These are phyloP conservation scores for Drosophila athabasca DNA, from an alignment of 1,140 invertebrate genomes.

Conservation along the genomic window DNA sequence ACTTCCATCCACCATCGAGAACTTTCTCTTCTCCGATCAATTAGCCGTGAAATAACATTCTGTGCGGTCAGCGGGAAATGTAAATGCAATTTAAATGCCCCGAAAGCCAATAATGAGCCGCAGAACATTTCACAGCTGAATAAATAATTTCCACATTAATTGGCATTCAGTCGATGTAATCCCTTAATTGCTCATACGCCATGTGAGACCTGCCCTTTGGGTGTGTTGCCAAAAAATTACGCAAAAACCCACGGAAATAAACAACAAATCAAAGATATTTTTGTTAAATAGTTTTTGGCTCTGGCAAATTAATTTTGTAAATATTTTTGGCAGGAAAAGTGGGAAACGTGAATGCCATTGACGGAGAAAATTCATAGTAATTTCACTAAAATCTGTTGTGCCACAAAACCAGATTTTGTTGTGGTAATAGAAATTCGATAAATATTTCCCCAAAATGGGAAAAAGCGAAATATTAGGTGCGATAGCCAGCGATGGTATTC, in stretches of 20 bases:
- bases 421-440: too few relatives aligned
- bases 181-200: conserved; percentile 69
- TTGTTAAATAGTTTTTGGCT: neutral
- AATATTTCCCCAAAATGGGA: neutral
- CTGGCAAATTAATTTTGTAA: conserved; percentile 52
- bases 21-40: conserved; percentile 46
- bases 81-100: conserved; percentile 59
- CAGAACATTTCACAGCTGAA: conserved; percentile 78
- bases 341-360: neutral
- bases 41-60: conserved; percentile 62
- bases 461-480: too few relatives aligned
- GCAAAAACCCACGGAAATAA: conserved; percentile 12
- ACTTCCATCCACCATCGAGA: neutral
- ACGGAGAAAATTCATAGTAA: neutral
- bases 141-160: conserved; percentile 79
- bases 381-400: conserved; percentile 3
- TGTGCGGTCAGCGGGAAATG: conserved; percentile 28
- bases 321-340: conserved; percentile 21
- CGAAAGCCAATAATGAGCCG: conserved; percentile 69
- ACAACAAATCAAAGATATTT: conserved; percentile 25
- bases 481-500: neutral
- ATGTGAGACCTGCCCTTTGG: conserved; percentile 15
- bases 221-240: conserved; percentile 26
- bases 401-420: too few relatives aligned
- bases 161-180: conserved; percentile 67